These are phyloP conservation scores for Typhlichthys subterraneus DNA, from an alignment of 2,797 vertebrate genomes.

Conservation along the genomic window DNA sequence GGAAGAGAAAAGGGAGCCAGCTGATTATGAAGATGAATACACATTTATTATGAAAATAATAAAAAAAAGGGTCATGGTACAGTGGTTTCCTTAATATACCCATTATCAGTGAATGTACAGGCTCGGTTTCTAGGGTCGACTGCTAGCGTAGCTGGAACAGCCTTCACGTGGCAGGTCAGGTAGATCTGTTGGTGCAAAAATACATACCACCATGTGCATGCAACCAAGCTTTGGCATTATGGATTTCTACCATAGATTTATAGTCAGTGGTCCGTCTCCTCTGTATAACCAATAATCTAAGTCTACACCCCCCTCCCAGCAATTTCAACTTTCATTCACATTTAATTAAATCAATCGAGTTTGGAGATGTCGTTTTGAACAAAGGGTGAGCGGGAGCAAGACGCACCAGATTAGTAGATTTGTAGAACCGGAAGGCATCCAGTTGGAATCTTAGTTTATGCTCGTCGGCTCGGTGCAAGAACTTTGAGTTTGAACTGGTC, in stretches of 20 bases:
- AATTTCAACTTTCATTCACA: too few species aligned
- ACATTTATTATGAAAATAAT: not conserved
- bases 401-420: conserved; percentile 54
- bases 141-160: conserved; percentile 32
- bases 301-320: too few species aligned
- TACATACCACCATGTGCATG: not conserved
- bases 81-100: conserved; percentile 41
- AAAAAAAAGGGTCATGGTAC: not conserved
- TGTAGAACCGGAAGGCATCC: conserved; percentile 69
- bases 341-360: not conserved
- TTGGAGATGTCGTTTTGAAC: not conserved
- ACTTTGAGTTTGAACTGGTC: conserved; percentile 63
- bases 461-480: conserved; percentile 56
- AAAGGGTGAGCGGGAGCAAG: not conserved
- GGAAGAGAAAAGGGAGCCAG: conserved; percentile 1
- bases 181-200: conserved; percentile 54
- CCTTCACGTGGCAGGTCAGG: conserved; percentile 68
- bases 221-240: not conserved
- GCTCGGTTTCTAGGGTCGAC: conserved; percentile 53
- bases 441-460: conserved; percentile 62
- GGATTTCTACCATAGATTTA: too few species aligned
- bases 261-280: too few species aligned
- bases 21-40: not conserved
- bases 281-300: too few species aligned
- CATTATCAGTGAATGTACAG: conserved; percentile 66